Evolutionary conservation across 2,888 invertebrate genomes (phyloP), one percentile per base, ranked within the genome.

Genomic region (Drosophila falleni): DNA sequence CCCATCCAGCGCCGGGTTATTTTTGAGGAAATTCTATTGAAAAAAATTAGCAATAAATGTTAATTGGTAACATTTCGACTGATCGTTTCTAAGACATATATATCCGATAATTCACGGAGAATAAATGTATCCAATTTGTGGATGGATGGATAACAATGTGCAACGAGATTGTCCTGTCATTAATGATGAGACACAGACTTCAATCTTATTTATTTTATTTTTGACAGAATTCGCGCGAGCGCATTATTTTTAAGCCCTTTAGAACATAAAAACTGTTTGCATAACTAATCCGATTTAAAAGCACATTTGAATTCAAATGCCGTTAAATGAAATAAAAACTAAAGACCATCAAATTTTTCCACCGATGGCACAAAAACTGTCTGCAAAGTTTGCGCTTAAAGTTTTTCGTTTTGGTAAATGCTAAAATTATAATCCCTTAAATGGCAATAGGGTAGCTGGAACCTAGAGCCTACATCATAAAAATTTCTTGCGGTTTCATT

Each of bases 231-330:
- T 67, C 60, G 70, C 59, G 71, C 55, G 59, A 55, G 69, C 64
- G 89, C 74, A 84, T 87, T 89, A 72, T 81, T 84, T 84, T 89
- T 87, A 86, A 86, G 71, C 88, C 86, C 65, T 60, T 64, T 58
- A 86, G 73, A 72, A 80, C 73, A 80, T 60, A 71, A 76, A 78
- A 81, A 73, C 85, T 72, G 81, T 72, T 78, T 69, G 80, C 72
- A 78, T 73, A 80, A 78, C 89, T 87, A 87, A 87, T 85, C 89
- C 86, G 86, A 89, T 87, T 88, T 87, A 70, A 88, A 72, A 81
- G 89, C 89, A 87, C 88, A 89, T 86, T 86, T 86, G 89, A 73
- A 87, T 87, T 88, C 76, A 87, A 87, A 89, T 78, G 73, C 82
- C 72, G 88, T 76, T 70, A 74, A 89, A 80, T 73, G 75, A 78